phyloP scores from a whole-genome alignment of 2,797 vertebrate species.

The Phataginus tricuspis region DNA sequence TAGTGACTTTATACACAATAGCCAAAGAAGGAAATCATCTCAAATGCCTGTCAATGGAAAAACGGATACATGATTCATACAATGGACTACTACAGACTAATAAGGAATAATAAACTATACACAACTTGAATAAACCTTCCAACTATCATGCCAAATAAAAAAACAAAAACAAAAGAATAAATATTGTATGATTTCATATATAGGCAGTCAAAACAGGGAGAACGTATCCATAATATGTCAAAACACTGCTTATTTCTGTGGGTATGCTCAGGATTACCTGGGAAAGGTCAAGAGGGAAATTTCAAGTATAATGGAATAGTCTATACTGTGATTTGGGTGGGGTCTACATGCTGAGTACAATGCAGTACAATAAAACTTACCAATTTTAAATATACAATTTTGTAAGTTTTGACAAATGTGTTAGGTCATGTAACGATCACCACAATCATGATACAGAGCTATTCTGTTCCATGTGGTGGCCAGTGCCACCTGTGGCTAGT shows the following conservation, averaged over 20 bases:
- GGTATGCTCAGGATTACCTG: not conserved
- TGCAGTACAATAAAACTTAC: not conserved
- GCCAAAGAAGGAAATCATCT: not conserved
- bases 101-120: not conserved
- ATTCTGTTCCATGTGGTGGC: not conserved
- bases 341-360: not conserved
- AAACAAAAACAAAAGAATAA: not conserved
- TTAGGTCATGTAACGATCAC: not conserved
- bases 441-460: not conserved
- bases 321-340: not conserved
- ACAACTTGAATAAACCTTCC: not conserved
- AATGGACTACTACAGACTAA: not conserved
- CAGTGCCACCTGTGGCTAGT: not conserved
- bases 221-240: not conserved
- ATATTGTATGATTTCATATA: not conserved
- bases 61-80: not conserved
- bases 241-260: not conserved
- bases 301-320: not conserved
- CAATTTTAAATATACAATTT: not conserved
- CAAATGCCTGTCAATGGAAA: not conserved
- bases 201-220: not conserved
- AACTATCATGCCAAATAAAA: not conserved
- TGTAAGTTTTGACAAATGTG: not conserved
- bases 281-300: not conserved
- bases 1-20: not conserved